phyloP scores from a whole-genome alignment of 2,113 vertebrate species.

The Heterochromis multidens region DNA sequence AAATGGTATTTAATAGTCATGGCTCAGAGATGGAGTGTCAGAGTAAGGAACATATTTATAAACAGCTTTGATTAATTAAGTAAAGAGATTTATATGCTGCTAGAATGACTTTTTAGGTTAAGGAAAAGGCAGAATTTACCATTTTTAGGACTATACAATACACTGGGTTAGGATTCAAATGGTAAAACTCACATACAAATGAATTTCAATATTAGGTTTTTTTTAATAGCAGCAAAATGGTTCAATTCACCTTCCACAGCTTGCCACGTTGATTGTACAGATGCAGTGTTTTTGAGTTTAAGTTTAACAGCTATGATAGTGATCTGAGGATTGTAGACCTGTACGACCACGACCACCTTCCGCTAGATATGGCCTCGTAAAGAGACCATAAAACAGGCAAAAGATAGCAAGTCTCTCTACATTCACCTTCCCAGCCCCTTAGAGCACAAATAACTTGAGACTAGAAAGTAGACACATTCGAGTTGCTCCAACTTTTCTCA shows the following conservation, averaged over 20 bases:
- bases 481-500: neutral
- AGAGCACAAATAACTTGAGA: neutral
- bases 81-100: neutral
- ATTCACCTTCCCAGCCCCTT: slow-evolving; percentile 68
- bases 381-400: slow-evolving; percentile 40
- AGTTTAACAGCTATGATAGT: slow-evolving; percentile 53
- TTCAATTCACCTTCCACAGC: slow-evolving; percentile 70
- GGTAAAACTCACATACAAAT: slow-evolving; percentile 65
- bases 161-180: slow-evolving; percentile 52
- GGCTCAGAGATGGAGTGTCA: slow-evolving; percentile 26
- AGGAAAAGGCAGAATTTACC: neutral
- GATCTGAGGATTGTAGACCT: slow-evolving; percentile 76
- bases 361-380: slow-evolving; percentile 57
- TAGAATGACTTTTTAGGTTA: neutral
- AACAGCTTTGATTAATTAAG: neutral
- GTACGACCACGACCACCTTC: slow-evolving; percentile 84
- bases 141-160: neutral
- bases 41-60: neutral
- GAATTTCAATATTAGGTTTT: slow-evolving; percentile 65
- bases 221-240: slow-evolving; percentile 86
- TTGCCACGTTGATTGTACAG: slow-evolving; percentile 57
- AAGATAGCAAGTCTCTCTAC: slow-evolving; percentile 46
- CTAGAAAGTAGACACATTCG: slow-evolving; percentile 20
- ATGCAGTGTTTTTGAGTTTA: slow-evolving; percentile 45
- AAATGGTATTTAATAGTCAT: slow-evolving; percentile 27